Percentiles rank a stretch among this genome's conserved stretches.
These are phyloP conservation scores for Temnothorax ravouxi DNA, from an alignment of 2,888 invertebrate species.

Conservation along the genomic window DNA sequence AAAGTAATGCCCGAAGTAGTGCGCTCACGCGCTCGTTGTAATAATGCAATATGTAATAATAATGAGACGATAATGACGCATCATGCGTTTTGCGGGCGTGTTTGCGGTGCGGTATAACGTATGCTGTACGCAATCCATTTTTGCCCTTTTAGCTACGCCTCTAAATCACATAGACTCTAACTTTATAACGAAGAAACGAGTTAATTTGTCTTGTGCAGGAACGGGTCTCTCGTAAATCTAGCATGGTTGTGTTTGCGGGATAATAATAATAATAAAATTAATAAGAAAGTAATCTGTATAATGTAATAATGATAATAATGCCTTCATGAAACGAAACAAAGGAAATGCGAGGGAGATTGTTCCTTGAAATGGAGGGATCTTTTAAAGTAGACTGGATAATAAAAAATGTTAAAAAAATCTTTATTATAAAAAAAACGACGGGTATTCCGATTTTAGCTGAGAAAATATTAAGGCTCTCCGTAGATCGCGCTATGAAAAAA, in stretches of 20 bases:
- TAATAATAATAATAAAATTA: background rate
- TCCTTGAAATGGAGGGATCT: background rate
- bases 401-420: background rate
- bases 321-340: background rate
- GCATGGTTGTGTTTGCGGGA: background rate
- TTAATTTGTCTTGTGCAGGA: slow-evolving; percentile 20
- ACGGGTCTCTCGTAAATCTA: slow-evolving; percentile 41
- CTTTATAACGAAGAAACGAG: slow-evolving; percentile 51
- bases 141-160: slow-evolving; percentile 45
- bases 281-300: background rate
- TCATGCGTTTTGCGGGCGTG: slow-evolving; percentile 29
- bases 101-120: slow-evolving; percentile 19
- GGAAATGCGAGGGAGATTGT: background rate
- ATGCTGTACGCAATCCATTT: slow-evolving; percentile 41
- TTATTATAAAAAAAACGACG: background rate
- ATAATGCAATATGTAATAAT: slow-evolving; percentile 73
- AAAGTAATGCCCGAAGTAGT: slow-evolving; percentile 75
- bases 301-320: background rate
- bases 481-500: background rate
- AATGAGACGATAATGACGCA: slow-evolving; percentile 65
- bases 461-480: background rate
- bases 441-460: background rate
- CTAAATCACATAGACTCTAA: slow-evolving; percentile 44
- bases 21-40: slow-evolving; percentile 65
- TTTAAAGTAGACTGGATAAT: background rate